phyloP scores from a whole-genome alignment of 1,140 invertebrate genomes.

The Drosophila pruinosa region DNA sequence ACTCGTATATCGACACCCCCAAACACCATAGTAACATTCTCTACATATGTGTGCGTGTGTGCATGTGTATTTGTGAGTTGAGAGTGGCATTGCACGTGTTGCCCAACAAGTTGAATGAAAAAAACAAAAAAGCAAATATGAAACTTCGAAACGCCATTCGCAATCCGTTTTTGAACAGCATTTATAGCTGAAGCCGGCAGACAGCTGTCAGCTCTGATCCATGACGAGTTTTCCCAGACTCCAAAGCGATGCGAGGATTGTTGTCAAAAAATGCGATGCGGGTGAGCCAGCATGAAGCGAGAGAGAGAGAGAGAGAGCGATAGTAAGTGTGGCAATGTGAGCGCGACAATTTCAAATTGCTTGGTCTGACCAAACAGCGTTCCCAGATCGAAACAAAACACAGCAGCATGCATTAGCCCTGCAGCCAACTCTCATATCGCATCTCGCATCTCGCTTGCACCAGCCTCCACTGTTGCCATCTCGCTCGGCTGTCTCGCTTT shows the following conservation, averaged over 20 bases:
- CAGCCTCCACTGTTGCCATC: not conserved
- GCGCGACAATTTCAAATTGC: conserved; percentile 53
- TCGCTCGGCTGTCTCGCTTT: not conserved
- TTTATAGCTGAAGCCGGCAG: conserved; percentile 51
- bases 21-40: conserved; percentile 46
- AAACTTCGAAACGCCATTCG: conserved; percentile 31
- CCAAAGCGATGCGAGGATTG: not conserved
- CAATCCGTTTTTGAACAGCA: conserved; percentile 68
- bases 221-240: conserved; percentile 32
- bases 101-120: conserved; percentile 24
- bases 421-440: too few relatives aligned
- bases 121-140: conserved; percentile 2
- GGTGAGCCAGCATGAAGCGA: too few relatives aligned
- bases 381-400: conserved; percentile 40
- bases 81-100: conserved; percentile 56
- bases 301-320: not conserved
- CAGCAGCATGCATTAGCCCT: conserved; percentile 11
- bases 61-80: not conserved
- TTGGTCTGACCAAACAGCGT: conserved; percentile 10
- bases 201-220: conserved; percentile 24
- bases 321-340: not conserved
- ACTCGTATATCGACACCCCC: conserved; percentile 6
- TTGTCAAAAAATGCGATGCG: conserved; percentile 8
- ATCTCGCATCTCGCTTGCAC: conserved; percentile 3
- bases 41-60: conserved; percentile 14